These are phyloP conservation scores for Cataglyphis livida DNA, from an alignment of 2,888 invertebrate genomes.

Conservation along the genomic window DNA sequence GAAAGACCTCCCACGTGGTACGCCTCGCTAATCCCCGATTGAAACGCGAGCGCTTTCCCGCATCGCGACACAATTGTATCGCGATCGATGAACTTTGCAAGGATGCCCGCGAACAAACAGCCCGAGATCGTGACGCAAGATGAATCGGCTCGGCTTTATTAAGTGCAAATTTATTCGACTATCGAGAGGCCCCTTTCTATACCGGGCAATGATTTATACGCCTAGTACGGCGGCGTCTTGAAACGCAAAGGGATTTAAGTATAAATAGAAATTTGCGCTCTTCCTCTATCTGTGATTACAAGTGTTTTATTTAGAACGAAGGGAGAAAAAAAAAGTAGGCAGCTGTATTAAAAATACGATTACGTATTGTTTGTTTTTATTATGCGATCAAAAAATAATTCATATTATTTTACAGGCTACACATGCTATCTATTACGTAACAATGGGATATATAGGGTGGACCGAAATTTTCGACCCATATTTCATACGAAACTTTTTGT, in stretches of 20 bases:
- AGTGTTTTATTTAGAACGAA: neutral
- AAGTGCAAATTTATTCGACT: conserved; percentile 48
- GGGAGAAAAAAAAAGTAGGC: neutral
- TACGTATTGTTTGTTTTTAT: conserved; percentile 10
- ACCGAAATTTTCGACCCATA: too few species aligned
- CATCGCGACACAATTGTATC: conserved; percentile 37
- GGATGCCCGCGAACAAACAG: conserved; percentile 49
- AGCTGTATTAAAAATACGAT: neutral
- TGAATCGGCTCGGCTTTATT: conserved; percentile 37
- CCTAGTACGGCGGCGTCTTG: neutral
- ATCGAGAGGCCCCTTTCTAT: conserved; percentile 38
- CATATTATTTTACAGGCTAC: neutral
- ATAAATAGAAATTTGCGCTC: neutral
- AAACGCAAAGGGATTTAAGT: conserved; percentile 17
- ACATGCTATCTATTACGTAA: neutral
- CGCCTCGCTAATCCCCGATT: conserved; percentile 71
- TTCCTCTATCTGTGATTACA: neutral
- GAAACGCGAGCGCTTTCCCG: conserved; percentile 45
- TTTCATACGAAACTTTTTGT: too few species aligned
- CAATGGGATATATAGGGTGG: neutral
- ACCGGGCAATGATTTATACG: conserved; percentile 17
- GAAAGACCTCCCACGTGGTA: conserved; percentile 57
- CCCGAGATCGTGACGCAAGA: conserved; percentile 44
- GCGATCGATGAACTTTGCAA: conserved; percentile 61
- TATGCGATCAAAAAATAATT: neutral